Evolutionary conservation across 2,797 vertebrate species (phyloP), one percentile per base, ranked within the genome.

Genomic region (Streptopelia turtur): DNA sequence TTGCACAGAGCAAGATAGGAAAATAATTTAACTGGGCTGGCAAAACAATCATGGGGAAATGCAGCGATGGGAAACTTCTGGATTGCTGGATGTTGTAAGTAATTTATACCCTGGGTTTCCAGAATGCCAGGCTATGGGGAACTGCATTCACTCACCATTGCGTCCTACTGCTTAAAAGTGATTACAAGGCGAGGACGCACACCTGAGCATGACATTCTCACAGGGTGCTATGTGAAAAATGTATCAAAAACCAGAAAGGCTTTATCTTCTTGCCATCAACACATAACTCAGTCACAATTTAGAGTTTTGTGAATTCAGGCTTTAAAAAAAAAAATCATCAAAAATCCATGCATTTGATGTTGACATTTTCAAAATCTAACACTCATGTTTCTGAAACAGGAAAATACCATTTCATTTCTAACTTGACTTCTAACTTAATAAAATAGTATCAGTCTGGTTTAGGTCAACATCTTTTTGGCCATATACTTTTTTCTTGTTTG

Each of bases 1-100:
- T 89, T 92, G 85, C 82, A 83, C 77, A 69, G 47, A 77, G 30
- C n/a, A 86, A 83, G 53, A 89, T 30, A 49, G 57, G 85, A 61
- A 86, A 90, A 86, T 4, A 78, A 90, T 91, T 92, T 61, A 71
- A 88, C 16, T n/a, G 61, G 47, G 65, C 37, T 75, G 33, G 37
- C 0, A 1, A 59, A 76, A 71, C 57, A 53, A 13, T 21, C 23
- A 27, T 2, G 37, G 69, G 41, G 55, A 94, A 83, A 86, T 15
- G 50, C 27, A 93, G 65, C 57, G 92, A 17, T 59, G 55, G 57
- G 68, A 90, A 82, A 49, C 16, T 33, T 22, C 4, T 11, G 39
- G 86, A 61, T 39, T 81, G 43, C 10, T 59, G 16, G 39, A 83
- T 0, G 1, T 10, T 61, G 8, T 21, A 60, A 56, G 52, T 37